These are phyloP conservation scores for Schlechtendalia chinensis DNA, from an alignment of 1,140 invertebrate species.

Conservation along the genomic window DNA sequence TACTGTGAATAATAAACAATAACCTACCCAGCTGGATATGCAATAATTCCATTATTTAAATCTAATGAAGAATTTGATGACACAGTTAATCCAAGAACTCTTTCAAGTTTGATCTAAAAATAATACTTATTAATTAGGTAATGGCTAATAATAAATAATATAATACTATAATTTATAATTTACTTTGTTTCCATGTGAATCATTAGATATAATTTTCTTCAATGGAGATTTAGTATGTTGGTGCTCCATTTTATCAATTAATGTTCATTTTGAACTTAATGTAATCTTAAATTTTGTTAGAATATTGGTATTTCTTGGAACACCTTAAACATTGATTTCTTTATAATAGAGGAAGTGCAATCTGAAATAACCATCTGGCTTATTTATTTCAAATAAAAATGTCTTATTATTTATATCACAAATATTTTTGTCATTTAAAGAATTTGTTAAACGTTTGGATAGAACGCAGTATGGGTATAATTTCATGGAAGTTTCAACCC, in stretches of 20 bases:
- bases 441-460: no score
- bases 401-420: no score
- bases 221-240: background rate
- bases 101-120: conserved; percentile 90
- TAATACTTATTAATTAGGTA: conserved; percentile 54
- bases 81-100: conserved; percentile 88
- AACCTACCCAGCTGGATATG: conserved; percentile 93
- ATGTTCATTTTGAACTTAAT: conserved; percentile 41
- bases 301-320: background rate
- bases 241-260: conserved; percentile 27
- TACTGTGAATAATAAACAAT: conserved; percentile 9
- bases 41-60: conserved; percentile 80
- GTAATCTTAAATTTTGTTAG: background rate
- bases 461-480: no score
- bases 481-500: no score
- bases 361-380: conserved; percentile 30
- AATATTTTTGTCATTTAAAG: background rate
- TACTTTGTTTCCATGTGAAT: conserved; percentile 32
- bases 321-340: background rate
- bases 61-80: conserved; percentile 86
- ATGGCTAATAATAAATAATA: no score
- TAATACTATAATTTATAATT: background rate
- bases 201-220: background rate
- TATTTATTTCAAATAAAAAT: background rate
- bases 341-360: background rate